Evolutionary conservation across 2,113 vertebrate species (phyloP), one percentile per base, ranked within the genome.

Genomic region (Corythoichthys intestinalis): DNA sequence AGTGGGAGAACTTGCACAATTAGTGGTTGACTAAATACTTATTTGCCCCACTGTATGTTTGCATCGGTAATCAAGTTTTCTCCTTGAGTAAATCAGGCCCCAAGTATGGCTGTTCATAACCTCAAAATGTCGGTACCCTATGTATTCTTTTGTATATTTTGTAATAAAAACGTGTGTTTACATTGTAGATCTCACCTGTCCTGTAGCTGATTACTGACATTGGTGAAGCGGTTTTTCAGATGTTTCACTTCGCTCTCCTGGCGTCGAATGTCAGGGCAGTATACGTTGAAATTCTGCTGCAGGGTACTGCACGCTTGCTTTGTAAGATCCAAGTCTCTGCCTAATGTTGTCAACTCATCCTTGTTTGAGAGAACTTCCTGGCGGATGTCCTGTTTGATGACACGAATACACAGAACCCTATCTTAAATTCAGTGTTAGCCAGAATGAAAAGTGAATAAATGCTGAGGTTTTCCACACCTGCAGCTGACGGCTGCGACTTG

Each of bases 201-300:
- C 59, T 95, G 93, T 70, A 98, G 84, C 86, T 98, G 95, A 78
- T 94, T 94, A 0, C 85, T 93, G 47, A 95, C 75, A 0, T 86
- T 90, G 0, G 93, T 86, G 80, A 94, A 96, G 72, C 97, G 95
- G 60, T 96, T 95, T 0, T 91, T 95, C 83, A 98, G 94, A 41
- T 82, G 87, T 63, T 91, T 94, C 65, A 98, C 96, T 74, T 92
- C 88, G 0, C 82, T 72, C 83, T 91, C 92, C 83, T 99, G 96
- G 4, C 88, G 88, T 0, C 85, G 88, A 76, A 99, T 88, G 81
- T 99, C 96, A 0, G 93, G 95, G 75, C 96, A 98, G 86, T 91
- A 97, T 82, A 98, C 96, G 17, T 86, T 91, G 84, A 93, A 95
- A 49, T 91, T 89, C 80, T 91, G 94, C 87, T 96, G 94, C 71